These are phyloP conservation scores for Phataginus tricuspis DNA, from an alignment of 2,797 vertebrate species.

Conservation along the genomic window DNA sequence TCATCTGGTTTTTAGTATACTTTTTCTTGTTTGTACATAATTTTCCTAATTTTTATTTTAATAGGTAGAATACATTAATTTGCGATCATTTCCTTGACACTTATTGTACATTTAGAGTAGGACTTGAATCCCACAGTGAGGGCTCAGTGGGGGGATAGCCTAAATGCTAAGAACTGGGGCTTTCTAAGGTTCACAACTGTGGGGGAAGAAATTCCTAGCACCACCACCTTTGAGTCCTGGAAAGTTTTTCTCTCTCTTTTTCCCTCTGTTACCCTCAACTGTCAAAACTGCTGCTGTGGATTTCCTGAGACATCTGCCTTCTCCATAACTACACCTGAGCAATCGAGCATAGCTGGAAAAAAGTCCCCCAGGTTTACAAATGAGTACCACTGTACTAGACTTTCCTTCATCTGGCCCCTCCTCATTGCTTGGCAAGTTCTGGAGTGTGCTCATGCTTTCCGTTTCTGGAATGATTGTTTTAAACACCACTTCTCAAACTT, in stretches of 20 bases:
- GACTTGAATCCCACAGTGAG: background rate
- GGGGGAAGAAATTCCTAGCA: background rate
- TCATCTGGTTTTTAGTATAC: background rate
- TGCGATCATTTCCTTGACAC: background rate
- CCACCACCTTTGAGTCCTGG: background rate
- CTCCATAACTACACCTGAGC: background rate
- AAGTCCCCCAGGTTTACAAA: background rate
- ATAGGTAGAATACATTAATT: background rate
- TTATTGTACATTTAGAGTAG: constrained; percentile 15
- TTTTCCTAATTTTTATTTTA: constrained; percentile 19
- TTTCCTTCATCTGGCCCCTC: background rate
- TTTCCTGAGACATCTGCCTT: background rate
- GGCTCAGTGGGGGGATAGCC: background rate
- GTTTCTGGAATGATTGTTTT: background rate
- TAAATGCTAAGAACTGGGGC: background rate
- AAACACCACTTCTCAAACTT: background rate
- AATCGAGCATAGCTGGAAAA: background rate
- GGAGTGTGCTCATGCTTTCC: background rate
- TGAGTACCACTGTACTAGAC: background rate
- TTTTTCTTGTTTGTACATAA: background rate
- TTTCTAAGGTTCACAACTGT: background rate
- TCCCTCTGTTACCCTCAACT: background rate
- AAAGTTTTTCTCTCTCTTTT: background rate
- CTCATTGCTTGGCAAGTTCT: background rate
- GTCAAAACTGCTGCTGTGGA: background rate